Conservation (phyloP, 2,888 invertebrate species). For the Synanthedon myopaeformis region DNA sequence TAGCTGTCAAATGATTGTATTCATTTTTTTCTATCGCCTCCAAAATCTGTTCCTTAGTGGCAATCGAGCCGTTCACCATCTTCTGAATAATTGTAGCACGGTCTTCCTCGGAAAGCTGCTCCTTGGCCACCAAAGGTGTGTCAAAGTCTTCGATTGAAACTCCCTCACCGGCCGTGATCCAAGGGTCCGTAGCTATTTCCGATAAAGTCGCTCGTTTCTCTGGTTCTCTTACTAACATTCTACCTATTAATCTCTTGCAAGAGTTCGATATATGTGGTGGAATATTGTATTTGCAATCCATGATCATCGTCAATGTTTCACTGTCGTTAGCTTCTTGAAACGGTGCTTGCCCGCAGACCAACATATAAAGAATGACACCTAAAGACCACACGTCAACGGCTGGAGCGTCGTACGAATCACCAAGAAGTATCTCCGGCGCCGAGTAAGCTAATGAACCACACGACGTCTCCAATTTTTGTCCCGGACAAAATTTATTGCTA, state of each 20-base stretch:
- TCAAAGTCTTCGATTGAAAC: constrained; percentile 70
- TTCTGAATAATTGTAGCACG: constrained; percentile 92
- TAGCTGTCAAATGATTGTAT: constrained; percentile 98
- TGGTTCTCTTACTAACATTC: constrained; percentile 95
- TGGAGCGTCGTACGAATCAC: constrained; percentile 98
- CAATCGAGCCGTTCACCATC: constrained; percentile 96
- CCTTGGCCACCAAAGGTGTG: constrained; percentile 87
- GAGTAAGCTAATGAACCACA: constrained; percentile 99
- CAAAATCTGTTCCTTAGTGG: constrained; percentile 92
- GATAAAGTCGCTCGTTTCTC: constrained; percentile 88
- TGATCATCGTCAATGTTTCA: constrained; percentile 98
- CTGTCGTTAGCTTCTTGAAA: constrained; percentile 99
- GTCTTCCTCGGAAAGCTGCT: constrained; percentile 92
- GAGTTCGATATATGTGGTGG: constrained; percentile 87
- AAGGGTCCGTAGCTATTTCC: constrained; percentile 88
- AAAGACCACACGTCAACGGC: constrained; percentile 99
- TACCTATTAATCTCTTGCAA: constrained; percentile 88
- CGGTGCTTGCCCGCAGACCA: constrained; percentile 96
- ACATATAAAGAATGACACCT: constrained; percentile 98
- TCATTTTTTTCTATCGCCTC: constrained; percentile 95
- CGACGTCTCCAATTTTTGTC: constrained; percentile 96
- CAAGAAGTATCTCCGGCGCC: constrained; percentile 97
- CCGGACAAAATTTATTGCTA: constrained; percentile 96
- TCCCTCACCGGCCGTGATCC: constrained; percentile 76
- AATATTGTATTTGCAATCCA: constrained; percentile 98